Evolutionary conservation across 2,888 invertebrate genomes (phyloP), one percentile per base, ranked within the genome.

Genomic region (Plusia festucae): DNA sequence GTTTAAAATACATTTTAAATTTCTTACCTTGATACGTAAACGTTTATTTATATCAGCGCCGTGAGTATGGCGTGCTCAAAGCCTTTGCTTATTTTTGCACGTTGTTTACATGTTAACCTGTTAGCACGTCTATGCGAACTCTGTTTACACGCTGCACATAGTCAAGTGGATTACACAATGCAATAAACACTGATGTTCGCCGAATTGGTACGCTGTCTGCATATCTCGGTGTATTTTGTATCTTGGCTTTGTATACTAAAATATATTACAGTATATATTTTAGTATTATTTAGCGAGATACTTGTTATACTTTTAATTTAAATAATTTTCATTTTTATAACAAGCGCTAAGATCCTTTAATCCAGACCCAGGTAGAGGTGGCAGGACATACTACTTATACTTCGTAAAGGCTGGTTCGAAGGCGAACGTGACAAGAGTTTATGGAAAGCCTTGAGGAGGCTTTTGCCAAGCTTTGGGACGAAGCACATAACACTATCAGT

Each of bases 151-250:
- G 76, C 60, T 57, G 32, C 54, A 22, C 24, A 51, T 53, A 70
- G 52, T 52, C 52, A 51, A 40, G 40, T 46, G 72, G 76, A 71
- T 71, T 76, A 71, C 20, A 16, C 49, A 53, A 40, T 8, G 49
- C 72, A 71, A 71, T 76, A 76, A 71, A 71, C 71, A 76, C 63
- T 32, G 20, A 56, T 70, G 65, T 71, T 63, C 46, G 22, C 59
- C 59, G 51, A 51, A 59, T 51, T 22, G 51, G 34, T n/a, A 34
- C 72, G 76, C 56, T 76, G 65, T 67, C 34, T 73, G 73, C 72
- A 71, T 77, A 61, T 73, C 73, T 66, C 55, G 60, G 67, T 61
- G 62, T 44, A 76, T 64, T 76, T 72, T 59, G 67, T 77, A 57
- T 73, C 72, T 73, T 72, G 44, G 61, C 55, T 49, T 32, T 60